Conservation (phyloP, 2,113 vertebrate species). For the Desmodus rotundus region DNA sequence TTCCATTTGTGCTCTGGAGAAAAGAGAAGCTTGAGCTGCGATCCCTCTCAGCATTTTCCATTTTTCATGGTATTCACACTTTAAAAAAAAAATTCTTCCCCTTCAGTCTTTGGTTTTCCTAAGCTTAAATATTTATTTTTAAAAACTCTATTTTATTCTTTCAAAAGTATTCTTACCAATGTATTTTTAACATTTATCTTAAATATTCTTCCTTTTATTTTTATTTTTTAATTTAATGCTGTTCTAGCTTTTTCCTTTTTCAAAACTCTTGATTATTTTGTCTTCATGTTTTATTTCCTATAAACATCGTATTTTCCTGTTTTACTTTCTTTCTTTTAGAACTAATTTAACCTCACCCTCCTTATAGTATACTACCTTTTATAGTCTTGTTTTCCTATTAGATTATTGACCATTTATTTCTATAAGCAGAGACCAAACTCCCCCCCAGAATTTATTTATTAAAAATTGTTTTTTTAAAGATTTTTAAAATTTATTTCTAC, state of each 20-base stretch:
- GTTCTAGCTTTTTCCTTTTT: background rate
- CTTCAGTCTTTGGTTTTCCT: background rate
- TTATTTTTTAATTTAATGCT: background rate
- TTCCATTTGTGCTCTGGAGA: background rate
- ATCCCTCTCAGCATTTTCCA: background rate
- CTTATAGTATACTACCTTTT: background rate
- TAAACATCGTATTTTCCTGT: background rate
- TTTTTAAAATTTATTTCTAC: too few relatives aligned
- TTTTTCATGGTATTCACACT: background rate
- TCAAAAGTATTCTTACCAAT: background rate
- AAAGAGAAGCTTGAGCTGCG: background rate
- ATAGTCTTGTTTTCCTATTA: background rate
- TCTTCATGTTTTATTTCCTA: background rate
- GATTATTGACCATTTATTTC: background rate
- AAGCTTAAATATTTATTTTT: background rate
- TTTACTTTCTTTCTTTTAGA: background rate
- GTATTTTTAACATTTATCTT: background rate
- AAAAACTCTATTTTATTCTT: background rate
- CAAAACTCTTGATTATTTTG: background rate
- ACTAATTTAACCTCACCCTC: background rate
- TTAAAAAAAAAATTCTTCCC: background rate
- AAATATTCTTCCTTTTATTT: background rate
- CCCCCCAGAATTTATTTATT: too few relatives aligned
- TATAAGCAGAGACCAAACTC: too few relatives aligned
- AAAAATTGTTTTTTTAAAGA: too few relatives aligned